A percentile compares a stretch with the other conserved stretches of the same genome.
phyloP scores from a whole-genome alignment of 92 coral and sea anemone species.

The Desmophyllum pertusum region DNA sequence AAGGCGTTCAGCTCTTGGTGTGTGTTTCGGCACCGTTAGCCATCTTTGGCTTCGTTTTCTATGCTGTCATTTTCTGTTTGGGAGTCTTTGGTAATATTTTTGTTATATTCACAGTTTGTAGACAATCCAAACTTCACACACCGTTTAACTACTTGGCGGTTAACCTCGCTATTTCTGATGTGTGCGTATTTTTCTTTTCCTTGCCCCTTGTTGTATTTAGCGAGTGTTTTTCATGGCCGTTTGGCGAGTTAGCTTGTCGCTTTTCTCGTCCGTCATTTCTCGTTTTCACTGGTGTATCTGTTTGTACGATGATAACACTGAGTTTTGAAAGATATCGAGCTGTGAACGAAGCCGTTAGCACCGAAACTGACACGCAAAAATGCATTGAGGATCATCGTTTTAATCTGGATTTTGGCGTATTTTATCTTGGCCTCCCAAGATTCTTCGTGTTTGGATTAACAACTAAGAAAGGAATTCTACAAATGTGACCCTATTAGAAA shows the following conservation, averaged over 20 bases:
- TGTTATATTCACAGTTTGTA: neutral
- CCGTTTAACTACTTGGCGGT: too few species aligned
- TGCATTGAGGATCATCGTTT: neutral
- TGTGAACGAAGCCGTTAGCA: conserved; percentile 6
- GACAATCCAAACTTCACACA: too few species aligned
- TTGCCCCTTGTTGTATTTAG: too few species aligned
- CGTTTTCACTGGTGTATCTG: conserved; percentile 22
- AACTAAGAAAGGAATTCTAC: too few species aligned
- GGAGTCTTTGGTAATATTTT: neutral
- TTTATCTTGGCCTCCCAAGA: neutral
- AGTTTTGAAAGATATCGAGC: conserved; percentile 18
- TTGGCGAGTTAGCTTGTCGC: neutral
- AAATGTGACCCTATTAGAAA: too few species aligned
- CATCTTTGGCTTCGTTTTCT: neutral
- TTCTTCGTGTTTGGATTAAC: conserved; percentile 17
- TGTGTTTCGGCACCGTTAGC: neutral
- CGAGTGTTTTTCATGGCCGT: too few species aligned
- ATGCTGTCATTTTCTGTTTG: neutral
- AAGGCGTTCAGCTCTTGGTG: neutral
- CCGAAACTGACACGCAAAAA: neutral
- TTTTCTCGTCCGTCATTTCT: conserved; percentile 1
- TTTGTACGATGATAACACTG: conserved; percentile 1
- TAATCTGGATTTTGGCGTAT: conserved; percentile 3
- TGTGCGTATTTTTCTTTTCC: too few species aligned
- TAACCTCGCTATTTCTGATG: too few species aligned